Conservation (phyloP, 2,888 invertebrate species). For the Rotaria socialis region DNA sequence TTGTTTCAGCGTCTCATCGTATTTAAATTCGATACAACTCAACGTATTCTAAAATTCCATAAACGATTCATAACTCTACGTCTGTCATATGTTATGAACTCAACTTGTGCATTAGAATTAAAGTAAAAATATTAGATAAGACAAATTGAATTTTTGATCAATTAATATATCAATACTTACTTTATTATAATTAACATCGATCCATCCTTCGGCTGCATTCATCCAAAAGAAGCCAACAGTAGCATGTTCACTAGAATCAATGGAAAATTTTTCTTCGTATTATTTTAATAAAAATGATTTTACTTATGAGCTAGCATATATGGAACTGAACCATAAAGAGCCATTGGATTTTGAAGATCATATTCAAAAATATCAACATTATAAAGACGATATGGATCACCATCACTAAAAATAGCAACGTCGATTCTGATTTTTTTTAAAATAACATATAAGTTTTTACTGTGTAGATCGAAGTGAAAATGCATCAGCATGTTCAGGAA, state of each 20-base stretch:
- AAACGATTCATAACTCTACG: too few species aligned
- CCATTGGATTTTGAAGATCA: slow-evolving; percentile 86
- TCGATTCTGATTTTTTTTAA: not conserved
- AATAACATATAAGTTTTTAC: slow-evolving; percentile 50
- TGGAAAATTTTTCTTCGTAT: too few species aligned
- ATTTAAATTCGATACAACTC: too few species aligned
- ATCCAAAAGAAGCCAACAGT: slow-evolving; percentile 90
- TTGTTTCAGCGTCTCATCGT: too few species aligned
- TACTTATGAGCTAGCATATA: slow-evolving; percentile 87
- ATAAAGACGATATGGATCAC: slow-evolving; percentile 89
- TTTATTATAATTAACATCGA: slow-evolving; percentile 69
- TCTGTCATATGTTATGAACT: too few species aligned
- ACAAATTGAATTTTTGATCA: too few species aligned
- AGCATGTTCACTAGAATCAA: slow-evolving; percentile 65
- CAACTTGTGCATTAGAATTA: too few species aligned
- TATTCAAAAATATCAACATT: slow-evolving; percentile 98
- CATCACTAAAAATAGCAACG: slow-evolving; percentile 60
- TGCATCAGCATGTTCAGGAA: slow-evolving; percentile 93
- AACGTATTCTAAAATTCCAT: too few species aligned
- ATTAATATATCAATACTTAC: not conserved
- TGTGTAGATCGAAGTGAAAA: slow-evolving; percentile 79
- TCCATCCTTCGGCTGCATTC: slow-evolving; percentile 97
- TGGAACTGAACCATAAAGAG: slow-evolving; percentile 88
- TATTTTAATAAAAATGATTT: too few species aligned
- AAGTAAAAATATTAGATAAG: too few species aligned